phyloP scores from a whole-genome alignment of 2,888 invertebrate genomes.

The Blomia tropicalis region DNA sequence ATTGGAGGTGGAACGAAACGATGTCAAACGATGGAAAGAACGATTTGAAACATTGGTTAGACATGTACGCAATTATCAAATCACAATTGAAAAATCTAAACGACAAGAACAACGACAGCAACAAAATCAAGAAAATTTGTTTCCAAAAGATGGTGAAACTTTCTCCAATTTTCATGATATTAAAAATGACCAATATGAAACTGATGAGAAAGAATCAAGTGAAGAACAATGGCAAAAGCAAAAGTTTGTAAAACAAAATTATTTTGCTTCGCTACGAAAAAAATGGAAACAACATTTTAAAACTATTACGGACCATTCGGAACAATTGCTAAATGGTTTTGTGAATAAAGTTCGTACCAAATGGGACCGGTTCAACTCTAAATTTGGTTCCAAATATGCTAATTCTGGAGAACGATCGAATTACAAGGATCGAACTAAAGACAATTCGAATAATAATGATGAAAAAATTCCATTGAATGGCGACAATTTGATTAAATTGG shows the following conservation, averaged over 20 bases:
- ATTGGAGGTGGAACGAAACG: constrained; percentile 19
- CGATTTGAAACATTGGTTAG: constrained; percentile 8
- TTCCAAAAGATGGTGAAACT: background rate
- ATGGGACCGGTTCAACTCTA: constrained; percentile 20
- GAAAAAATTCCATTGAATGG: background rate
- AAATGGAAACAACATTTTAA: background rate
- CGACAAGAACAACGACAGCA: background rate
- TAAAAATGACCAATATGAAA: background rate
- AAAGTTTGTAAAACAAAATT: background rate
- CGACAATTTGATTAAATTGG: constrained; percentile 1
- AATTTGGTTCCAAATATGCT: constrained; percentile 1
- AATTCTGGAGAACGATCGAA: background rate
- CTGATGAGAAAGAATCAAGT: background rate
- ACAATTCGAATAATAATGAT: background rate
- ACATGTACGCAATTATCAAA: background rate
- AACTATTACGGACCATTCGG: background rate
- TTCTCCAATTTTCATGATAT: background rate
- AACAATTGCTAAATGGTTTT: background rate
- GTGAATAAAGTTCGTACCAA: constrained; percentile 9
- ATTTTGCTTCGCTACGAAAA: background rate
- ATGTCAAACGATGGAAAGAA: constrained; percentile 21
- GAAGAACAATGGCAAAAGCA: background rate
- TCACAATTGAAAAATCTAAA: background rate
- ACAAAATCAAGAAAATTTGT: background rate
- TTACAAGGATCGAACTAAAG: too few relatives aligned